Evolutionary conservation across 2,888 invertebrate species (phyloP).

Genomic region (Oscheius sp.): DNA sequence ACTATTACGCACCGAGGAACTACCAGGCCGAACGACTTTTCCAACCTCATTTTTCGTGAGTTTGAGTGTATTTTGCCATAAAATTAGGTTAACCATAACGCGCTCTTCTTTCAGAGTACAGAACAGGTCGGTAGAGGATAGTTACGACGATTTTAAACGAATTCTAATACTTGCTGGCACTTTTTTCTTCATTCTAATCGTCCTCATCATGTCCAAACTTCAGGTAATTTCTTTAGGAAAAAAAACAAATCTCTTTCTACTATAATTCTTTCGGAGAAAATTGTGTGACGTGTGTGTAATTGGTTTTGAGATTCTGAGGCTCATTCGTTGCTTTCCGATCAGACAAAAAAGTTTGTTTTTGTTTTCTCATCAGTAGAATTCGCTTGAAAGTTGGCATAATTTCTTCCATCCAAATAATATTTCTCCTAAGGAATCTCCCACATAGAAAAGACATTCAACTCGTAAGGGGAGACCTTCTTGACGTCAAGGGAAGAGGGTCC

Average conservation of each 20-base stretch:
- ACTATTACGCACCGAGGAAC: neutral
- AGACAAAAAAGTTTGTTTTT: neutral
- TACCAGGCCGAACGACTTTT: neutral
- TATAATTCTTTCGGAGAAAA: too few relatives aligned
- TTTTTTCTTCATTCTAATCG: slow-evolving; percentile 31
- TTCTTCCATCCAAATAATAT: too few relatives aligned
- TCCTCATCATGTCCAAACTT: slow-evolving; percentile 31
- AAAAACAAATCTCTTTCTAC: too few relatives aligned
- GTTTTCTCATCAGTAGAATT: neutral
- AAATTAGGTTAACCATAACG: too few relatives aligned
- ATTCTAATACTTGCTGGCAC: slow-evolving; percentile 31
- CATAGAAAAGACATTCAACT: too few relatives aligned
- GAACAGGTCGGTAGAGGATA: neutral
- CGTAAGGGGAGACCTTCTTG: neutral
- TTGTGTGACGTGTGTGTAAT: too few relatives aligned
- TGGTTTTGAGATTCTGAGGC: too few relatives aligned
- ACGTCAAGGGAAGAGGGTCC: neutral
- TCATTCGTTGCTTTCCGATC: too few relatives aligned
- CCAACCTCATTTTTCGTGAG: neutral
- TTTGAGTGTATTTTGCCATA: neutral
- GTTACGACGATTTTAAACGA: slow-evolving; percentile 30
- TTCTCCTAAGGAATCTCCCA: neutral
- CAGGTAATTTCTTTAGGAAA: slow-evolving; percentile 26
- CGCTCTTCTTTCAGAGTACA: neutral
- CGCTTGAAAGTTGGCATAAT: too few relatives aligned